These are phyloP conservation scores for Diorhabda elongata DNA, from an alignment of 1,140 invertebrate species.

Conservation along the genomic window DNA sequence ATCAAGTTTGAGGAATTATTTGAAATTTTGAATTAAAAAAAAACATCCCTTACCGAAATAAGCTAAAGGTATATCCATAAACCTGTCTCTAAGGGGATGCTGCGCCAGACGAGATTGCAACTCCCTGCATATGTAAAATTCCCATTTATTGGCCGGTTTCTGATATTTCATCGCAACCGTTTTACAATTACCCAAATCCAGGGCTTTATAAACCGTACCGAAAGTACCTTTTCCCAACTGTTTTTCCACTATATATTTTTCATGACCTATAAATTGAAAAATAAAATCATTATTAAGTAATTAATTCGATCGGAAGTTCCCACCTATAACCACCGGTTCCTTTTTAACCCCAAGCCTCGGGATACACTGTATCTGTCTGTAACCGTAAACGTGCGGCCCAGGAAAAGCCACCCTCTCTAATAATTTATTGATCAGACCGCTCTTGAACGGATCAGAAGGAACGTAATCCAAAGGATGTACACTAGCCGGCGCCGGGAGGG, in stretches of 20 bases:
- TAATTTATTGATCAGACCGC: conserved; percentile 49
- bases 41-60: conserved; percentile 41
- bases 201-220: conserved; percentile 64
- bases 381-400: conserved; percentile 45
- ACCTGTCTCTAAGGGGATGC: conserved; percentile 61
- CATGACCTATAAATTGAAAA: conserved; percentile 46
- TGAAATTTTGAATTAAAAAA: background rate
- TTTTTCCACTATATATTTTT: conserved; percentile 64
- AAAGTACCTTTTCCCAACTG: conserved; percentile 71
- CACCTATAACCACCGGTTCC: conserved; percentile 31
- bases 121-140: conserved; percentile 75
- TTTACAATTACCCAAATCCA: conserved; percentile 55
- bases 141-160: conserved; percentile 74
- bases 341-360: conserved; percentile 35
- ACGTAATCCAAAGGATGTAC: conserved; percentile 26
- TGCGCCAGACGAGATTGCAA: conserved; percentile 62
- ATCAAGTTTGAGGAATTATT: too few relatives aligned
- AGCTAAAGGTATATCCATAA: conserved; percentile 42
- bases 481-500: conserved; percentile 13
- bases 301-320: background rate
- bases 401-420: conserved; percentile 53
- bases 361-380: conserved; percentile 25
- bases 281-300: background rate
- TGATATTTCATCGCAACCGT: conserved; percentile 71
- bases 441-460: conserved; percentile 52